Base-by-base conservation (phyloP, 2,888 invertebrate species). In the Neoascia interrupta region DNA sequence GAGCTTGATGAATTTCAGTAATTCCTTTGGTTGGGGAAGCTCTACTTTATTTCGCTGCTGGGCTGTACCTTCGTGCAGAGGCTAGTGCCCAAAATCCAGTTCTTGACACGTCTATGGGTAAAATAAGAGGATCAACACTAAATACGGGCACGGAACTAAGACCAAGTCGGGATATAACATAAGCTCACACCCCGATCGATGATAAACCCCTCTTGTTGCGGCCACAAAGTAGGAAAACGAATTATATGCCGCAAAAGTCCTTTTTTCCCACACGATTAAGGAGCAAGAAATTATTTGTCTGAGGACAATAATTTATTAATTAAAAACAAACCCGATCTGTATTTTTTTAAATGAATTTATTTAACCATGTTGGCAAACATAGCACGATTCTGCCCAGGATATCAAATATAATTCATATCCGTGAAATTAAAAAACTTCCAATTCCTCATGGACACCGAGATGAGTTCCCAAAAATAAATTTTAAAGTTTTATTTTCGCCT, bases 111-210 rank as follows among this genome's bases (percentile, higher is more conserved):
- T 81, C 83, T 0, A 82, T 89, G 8, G 90, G 90, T 0, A 81
- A 63, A 45, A 85, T 91, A 53, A 84, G 83, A 1, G 91, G 91
- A 1, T 85, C 85, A 1, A 86, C 85, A 74, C 85, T 90, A 86
- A 68, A 81, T 26, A 86, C 90, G 1, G 87, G 89, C 0, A 81
- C 86, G 0, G 83, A 81, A 21, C 87, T 90, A 81, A 87, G 87
- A 72, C 88, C 90, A 0, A 91, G 89, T 83, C 86, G 90, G 0
- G 90, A 90, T 4, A 89, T 90, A 60, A 85, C 86, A 16, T 90
- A 89, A 76, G 90, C 90, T 0, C 85, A 89, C 64, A 86, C 90
- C 0, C 90, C 90, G 0, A 82, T 87, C 0, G 87, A 86, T 0
- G 82, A 85, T 1, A 83, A 87, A 1, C 82, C 91, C 37, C 81